Conservation (phyloP, 2,113 vertebrate species). For the Mustela nigripes region DNA sequence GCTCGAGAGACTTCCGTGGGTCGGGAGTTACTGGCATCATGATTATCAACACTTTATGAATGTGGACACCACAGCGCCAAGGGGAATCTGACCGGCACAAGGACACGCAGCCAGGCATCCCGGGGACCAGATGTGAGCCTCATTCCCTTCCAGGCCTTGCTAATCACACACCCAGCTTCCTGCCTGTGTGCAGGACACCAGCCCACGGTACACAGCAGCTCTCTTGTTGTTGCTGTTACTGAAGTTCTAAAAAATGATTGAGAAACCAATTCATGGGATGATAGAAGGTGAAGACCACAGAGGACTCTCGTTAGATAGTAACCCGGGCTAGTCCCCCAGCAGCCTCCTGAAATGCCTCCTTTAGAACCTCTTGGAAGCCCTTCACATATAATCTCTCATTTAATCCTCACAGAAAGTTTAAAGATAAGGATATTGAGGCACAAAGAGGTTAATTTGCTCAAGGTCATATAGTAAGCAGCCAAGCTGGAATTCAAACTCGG, state of each 20-base stretch:
- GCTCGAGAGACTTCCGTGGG: neutral
- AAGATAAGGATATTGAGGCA: neutral
- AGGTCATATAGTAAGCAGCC: neutral
- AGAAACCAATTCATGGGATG: neutral
- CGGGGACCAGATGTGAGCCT: neutral
- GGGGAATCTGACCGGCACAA: neutral
- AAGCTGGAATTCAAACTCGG: neutral
- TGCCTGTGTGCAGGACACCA: neutral
- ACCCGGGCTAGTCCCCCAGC: fast-evolving
- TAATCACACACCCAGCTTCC: neutral
- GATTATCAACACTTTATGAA: neutral
- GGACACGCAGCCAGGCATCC: neutral
- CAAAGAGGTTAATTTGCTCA: neutral
- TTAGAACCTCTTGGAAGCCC: neutral
- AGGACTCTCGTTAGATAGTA: neutral
- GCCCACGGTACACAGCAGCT: fast-evolving
- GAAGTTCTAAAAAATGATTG: neutral
- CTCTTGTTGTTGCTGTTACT: neutral
- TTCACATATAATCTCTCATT: neutral
- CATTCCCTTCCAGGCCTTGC: neutral
- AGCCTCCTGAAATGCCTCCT: neutral
- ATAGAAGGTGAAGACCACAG: neutral
- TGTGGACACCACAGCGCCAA: neutral
- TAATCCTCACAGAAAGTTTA: neutral
- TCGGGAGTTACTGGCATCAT: neutral